A percentile compares a stretch with the other conserved stretches of the same genome.
Conservation (phyloP, 2,113 vertebrate genomes). For the Aplodontia rufa region DNA sequence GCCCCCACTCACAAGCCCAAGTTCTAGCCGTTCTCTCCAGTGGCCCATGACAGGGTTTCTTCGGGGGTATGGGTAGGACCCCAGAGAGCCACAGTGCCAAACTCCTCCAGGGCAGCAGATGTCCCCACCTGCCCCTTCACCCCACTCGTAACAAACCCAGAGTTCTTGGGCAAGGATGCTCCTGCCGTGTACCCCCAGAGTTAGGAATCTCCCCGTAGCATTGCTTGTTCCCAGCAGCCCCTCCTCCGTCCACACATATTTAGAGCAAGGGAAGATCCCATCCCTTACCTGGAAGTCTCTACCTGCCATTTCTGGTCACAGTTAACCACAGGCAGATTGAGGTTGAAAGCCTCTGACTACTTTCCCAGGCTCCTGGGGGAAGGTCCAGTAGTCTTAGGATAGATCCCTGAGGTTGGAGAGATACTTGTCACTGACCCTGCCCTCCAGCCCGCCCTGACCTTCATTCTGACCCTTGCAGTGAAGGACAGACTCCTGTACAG, state of each 20-base stretch:
- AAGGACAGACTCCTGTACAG: background rate
- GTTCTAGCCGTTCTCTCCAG: slow-evolving; percentile 51
- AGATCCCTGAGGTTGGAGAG: background rate
- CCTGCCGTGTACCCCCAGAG: background rate
- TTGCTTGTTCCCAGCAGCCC: background rate
- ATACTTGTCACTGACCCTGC: background rate
- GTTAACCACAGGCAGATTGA: background rate
- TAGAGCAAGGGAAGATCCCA: background rate
- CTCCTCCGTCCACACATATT: too few relatives aligned
- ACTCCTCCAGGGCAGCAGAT: background rate
- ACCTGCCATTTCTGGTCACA: background rate
- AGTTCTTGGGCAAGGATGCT: background rate
- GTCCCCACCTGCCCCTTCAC: too few relatives aligned
- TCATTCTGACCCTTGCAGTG: background rate
- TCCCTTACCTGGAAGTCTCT: background rate
- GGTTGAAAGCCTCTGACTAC: background rate
- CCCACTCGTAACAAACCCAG: background rate
- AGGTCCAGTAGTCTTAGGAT: background rate
- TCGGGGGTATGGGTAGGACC: background rate
- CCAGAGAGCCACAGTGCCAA: slow-evolving; percentile 58
- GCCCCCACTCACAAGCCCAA: background rate
- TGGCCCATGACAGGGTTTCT: background rate
- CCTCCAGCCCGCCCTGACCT: background rate
- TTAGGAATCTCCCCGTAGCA: background rate
- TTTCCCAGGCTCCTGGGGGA: background rate